These are phyloP conservation scores for Diachasmimorpha longicaudata DNA, from an alignment of 1,140 invertebrate species.

Conservation along the genomic window DNA sequence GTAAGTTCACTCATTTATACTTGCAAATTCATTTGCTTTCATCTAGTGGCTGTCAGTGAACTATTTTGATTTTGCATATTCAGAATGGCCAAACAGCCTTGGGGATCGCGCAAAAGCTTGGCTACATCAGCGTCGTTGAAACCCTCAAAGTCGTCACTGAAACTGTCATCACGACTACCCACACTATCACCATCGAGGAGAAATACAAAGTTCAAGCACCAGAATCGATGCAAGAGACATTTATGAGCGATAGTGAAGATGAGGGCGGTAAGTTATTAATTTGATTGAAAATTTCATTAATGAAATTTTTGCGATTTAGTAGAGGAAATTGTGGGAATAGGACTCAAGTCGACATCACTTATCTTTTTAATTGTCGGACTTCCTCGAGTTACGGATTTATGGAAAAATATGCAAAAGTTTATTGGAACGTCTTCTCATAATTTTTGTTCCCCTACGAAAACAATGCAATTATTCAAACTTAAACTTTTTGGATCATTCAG, in stretches of 20 bases:
- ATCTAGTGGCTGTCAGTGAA: background rate
- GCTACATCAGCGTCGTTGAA: conserved; percentile 98
- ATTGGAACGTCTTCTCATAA: too few relatives aligned
- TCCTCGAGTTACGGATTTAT: too few relatives aligned
- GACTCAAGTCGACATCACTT: too few relatives aligned
- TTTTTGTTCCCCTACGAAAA: too few relatives aligned
- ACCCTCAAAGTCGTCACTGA: conserved; percentile 97
- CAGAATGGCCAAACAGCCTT: conserved; percentile 96
- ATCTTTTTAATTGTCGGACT: too few relatives aligned
- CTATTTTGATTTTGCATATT: conserved; percentile 36
- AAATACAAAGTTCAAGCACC: conserved; percentile 97
- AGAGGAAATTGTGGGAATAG: background rate
- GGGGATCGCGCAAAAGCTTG: conserved; percentile 93
- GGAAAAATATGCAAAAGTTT: too few relatives aligned
- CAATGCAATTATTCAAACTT: too few relatives aligned
- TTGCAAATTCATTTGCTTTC: background rate
- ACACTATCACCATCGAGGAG: conserved; percentile 77
- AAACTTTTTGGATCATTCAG: too few relatives aligned
- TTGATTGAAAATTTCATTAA: background rate
- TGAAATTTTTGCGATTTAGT: background rate
- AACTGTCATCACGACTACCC: conserved; percentile 79
- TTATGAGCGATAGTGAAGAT: conserved; percentile 98
- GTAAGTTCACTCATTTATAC: conserved; percentile 68
- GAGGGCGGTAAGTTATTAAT: conserved; percentile 81
- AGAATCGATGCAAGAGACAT: conserved; percentile 98